These are phyloP conservation scores for Chaetorhynchus papuensis DNA, from an alignment of 2,113 vertebrate species.

Conservation along the genomic window DNA sequence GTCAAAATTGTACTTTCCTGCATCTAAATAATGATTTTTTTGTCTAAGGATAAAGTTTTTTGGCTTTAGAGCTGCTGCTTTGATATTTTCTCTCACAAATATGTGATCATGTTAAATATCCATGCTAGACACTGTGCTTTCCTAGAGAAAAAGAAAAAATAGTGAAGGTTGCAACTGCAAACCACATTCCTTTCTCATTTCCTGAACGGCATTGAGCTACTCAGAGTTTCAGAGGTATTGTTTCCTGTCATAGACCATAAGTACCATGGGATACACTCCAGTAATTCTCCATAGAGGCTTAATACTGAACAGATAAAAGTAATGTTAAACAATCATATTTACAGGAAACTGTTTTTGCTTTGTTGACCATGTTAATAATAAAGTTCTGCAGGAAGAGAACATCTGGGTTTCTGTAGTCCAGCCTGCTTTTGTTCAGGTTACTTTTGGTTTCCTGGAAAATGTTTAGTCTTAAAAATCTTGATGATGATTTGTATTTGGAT, in stretches of 20 bases:
- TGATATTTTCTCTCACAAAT: background rate
- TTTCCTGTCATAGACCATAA: background rate
- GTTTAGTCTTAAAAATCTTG: background rate
- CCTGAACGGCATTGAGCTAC: background rate
- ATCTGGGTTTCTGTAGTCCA: background rate
- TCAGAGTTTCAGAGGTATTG: background rate
- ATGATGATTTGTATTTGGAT: background rate
- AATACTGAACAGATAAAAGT: background rate
- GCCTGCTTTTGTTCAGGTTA: background rate
- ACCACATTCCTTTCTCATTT: background rate
- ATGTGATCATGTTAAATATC: background rate
- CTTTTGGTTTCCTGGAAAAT: background rate
- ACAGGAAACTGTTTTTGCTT: background rate
- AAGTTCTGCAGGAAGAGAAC: background rate
- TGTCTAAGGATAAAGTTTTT: background rate
- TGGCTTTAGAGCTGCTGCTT: background rate
- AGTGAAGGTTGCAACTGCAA: background rate
- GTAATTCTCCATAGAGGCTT: background rate
- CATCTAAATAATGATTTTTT: background rate
- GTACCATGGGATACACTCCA: background rate
- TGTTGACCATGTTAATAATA: background rate
- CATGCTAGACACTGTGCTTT: background rate
- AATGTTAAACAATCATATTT: background rate
- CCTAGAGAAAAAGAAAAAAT: background rate
- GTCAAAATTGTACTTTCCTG: background rate